Percentiles rank a stretch among this genome's conserved stretches.
phyloP scores from a whole-genome alignment of 2,113 vertebrate genomes.

The Azemiops feae region DNA sequence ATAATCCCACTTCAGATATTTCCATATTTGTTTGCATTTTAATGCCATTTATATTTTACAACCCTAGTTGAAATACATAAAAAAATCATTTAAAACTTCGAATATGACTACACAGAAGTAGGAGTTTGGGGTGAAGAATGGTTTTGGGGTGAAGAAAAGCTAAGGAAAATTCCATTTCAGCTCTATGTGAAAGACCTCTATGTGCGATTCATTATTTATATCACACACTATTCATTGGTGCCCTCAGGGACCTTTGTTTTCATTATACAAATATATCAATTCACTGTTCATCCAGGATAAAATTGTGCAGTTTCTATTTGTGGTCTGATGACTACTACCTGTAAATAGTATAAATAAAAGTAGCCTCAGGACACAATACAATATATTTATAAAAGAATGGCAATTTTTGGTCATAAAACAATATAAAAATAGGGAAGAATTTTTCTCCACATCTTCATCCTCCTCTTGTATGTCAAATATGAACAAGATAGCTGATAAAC shows the following conservation, averaged over 20 bases:
- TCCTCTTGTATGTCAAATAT: constrained; percentile 40
- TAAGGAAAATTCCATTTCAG: constrained; percentile 8
- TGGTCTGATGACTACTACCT: constrained; percentile 48
- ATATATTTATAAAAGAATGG: constrained; percentile 27
- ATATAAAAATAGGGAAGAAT: neutral
- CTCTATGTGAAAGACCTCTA: constrained; percentile 44
- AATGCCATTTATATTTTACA: neutral
- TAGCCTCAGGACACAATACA: constrained; percentile 41
- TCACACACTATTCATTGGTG: constrained; percentile 15
- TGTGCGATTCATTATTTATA: constrained; percentile 37
- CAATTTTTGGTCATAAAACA: constrained; percentile 27
- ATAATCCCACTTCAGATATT: neutral
- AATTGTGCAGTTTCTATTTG: constrained; percentile 45
- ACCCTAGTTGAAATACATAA: neutral
- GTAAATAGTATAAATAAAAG: constrained; percentile 53
- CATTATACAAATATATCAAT: constrained; percentile 38
- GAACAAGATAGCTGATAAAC: neutral
- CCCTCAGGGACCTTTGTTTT: constrained; percentile 51
- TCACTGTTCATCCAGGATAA: constrained; percentile 36
- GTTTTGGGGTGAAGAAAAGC: fast-evolving
- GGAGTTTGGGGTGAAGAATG: no score
- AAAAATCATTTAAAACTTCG: neutral
- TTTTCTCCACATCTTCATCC: constrained; percentile 33
- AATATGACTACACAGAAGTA: neutral
- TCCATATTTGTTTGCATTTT: neutral